Conservation (phyloP, 2,113 vertebrate species). For the Myodes glareolus region DNA sequence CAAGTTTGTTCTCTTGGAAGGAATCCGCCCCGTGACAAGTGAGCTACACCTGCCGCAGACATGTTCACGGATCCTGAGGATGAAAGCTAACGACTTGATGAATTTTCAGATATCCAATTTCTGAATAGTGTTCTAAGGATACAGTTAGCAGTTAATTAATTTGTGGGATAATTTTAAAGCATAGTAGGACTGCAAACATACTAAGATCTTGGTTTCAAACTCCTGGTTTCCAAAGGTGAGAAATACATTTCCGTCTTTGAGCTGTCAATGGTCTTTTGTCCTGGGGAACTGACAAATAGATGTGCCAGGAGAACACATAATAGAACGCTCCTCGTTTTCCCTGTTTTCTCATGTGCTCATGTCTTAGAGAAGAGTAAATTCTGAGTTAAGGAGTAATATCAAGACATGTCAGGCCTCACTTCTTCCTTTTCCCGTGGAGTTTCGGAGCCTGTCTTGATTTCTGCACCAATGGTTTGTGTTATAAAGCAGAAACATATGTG, state of each 20-base stretch:
- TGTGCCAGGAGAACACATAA: background rate
- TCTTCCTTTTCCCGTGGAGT: background rate
- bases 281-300: background rate
- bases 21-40: background rate
- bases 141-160: background rate
- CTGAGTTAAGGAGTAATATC: background rate
- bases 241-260: background rate
- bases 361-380: background rate
- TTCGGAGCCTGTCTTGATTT: background rate
- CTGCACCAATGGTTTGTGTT: background rate
- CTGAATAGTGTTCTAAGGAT: background rate
- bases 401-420: fast-evolving
- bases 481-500: background rate
- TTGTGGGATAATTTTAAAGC: background rate
- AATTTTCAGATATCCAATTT: background rate
- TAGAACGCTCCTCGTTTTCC: background rate
- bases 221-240: background rate
- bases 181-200: background rate
- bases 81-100: background rate
- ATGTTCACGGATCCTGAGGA: background rate
- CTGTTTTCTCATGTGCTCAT: background rate
- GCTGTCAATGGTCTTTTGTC: background rate
- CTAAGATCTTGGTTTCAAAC: background rate
- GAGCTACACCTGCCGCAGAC: fast-evolving
- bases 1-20: background rate